Base-by-base conservation (phyloP, 2,797 vertebrate species). In the Amblyopsis hoosieri region DNA sequence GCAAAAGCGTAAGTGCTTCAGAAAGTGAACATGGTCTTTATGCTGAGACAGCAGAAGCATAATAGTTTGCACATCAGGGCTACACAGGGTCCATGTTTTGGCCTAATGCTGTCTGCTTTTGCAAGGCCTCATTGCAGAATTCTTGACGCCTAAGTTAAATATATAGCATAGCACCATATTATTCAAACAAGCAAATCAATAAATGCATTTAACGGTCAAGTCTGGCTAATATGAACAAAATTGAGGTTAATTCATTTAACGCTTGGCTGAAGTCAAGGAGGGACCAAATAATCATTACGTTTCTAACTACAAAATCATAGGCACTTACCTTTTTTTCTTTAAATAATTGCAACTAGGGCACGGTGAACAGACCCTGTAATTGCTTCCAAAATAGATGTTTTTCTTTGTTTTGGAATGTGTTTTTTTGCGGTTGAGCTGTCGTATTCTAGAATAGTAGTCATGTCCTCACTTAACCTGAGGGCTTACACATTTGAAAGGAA, bases 1-100 rank as follows among this genome's bases (percentile, higher is more conserved):
- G 79, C 72, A 93, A 90, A 90, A 93, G 92, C 92, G 97, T 98
- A 96, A 99, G 97, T 95, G 87, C 62, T 3, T 15, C 49, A 42
- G 11, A 45, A 11, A 12, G 15, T 88, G 74, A 52, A 71, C 17
- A 6, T 23, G 45, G n/a, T 23, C 9, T 33, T 37, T 4, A 3
- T 14, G 31, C n/a, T 42, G 52, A 9, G 12, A 12, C 6, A 10
- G 17, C 12, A 17, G 8, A 9, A 52, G 19, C 3, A 11, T 12
- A 31, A 29, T 7, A 48, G 45, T 37, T 5, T 19, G 17, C 45
- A 56, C 8, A 15, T 9, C 56, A 19, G 9, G 12, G 42, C 17
- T 23, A 23, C 55, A 19, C 13, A 62, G 4, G 14, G 54, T 42
- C 15, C 8, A 17, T 3, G 9, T 31, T 29, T 29, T 29, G 23